Conservation (phyloP, 2,888 invertebrate genomes). For the Merodon equestris region DNA sequence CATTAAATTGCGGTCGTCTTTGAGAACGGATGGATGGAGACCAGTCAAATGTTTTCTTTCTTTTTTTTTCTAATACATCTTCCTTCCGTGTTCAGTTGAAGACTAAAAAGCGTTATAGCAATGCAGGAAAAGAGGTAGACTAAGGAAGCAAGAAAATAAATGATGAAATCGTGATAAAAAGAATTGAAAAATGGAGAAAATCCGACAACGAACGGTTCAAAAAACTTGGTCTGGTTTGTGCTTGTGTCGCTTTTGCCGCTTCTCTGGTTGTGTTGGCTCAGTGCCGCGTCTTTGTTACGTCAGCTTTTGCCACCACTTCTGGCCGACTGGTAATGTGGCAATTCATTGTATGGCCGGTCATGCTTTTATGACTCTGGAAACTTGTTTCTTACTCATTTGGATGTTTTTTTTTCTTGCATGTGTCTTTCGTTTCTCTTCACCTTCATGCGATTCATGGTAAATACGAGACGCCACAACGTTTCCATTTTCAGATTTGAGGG, state of each 20-base stretch:
- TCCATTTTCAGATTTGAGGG: too few species aligned
- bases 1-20: too few species aligned
- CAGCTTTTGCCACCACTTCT: slow-evolving; percentile 38
- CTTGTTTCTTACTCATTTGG: slow-evolving; percentile 31
- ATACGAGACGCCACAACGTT: too few species aligned
- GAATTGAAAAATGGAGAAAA: slow-evolving; percentile 31
- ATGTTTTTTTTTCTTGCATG: too few species aligned
- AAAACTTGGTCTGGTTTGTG: slow-evolving; percentile 48
- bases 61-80: too few species aligned
- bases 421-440: slow-evolving; percentile 34
- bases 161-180: slow-evolving; percentile 4
- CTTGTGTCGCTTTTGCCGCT: slow-evolving; percentile 20
- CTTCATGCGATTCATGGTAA: slow-evolving; percentile 30
- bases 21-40: too few species aligned
- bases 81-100: too few species aligned
- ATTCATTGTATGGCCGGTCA: slow-evolving; percentile 50
- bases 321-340: slow-evolving; percentile 36
- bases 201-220: slow-evolving; percentile 56
- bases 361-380: slow-evolving; percentile 58
- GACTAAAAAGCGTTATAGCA: too few species aligned
- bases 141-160: too few species aligned
- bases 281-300: slow-evolving; percentile 56
- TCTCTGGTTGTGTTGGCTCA: slow-evolving; percentile 24
- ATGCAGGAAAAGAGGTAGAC: too few species aligned
- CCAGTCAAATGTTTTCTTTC: too few species aligned